These are phyloP conservation scores for Oreochromis mossambicus DNA, from an alignment of 2,797 vertebrate genomes.

Conservation along the genomic window DNA sequence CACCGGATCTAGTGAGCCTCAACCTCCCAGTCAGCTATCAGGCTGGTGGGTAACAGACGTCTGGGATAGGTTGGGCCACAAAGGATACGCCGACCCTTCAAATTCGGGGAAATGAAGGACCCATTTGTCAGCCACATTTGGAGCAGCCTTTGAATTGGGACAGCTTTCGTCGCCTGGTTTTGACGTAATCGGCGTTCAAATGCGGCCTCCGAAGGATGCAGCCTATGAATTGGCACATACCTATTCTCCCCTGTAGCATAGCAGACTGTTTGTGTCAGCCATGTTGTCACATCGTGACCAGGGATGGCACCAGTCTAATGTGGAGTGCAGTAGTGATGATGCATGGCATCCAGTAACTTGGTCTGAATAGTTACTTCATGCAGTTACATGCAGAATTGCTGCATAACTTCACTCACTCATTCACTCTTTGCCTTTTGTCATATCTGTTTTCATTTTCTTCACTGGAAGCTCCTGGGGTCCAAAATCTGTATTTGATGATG, in stretches of 20 bases:
- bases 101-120: background rate
- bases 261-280: too few species aligned
- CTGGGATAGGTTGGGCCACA: background rate
- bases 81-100: background rate
- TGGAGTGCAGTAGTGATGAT: background rate
- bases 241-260: background rate
- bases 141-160: background rate
- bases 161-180: background rate
- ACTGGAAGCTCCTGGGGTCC: background rate
- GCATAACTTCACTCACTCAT: background rate
- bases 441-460: background rate
- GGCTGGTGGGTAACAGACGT: background rate
- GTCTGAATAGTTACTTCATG: background rate
- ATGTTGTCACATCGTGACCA: too few species aligned
- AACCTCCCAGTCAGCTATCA: background rate
- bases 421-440: background rate
- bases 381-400: background rate
- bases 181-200: background rate
- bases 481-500: background rate
- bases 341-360: background rate
- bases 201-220: background rate
- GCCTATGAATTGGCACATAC: background rate
- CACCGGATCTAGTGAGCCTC: background rate
- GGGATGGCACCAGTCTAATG: too few species aligned
- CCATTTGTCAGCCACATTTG: background rate